Evolutionary conservation across 2,113 vertebrate species (phyloP).

Genomic region (Albula glossodonta): DNA sequence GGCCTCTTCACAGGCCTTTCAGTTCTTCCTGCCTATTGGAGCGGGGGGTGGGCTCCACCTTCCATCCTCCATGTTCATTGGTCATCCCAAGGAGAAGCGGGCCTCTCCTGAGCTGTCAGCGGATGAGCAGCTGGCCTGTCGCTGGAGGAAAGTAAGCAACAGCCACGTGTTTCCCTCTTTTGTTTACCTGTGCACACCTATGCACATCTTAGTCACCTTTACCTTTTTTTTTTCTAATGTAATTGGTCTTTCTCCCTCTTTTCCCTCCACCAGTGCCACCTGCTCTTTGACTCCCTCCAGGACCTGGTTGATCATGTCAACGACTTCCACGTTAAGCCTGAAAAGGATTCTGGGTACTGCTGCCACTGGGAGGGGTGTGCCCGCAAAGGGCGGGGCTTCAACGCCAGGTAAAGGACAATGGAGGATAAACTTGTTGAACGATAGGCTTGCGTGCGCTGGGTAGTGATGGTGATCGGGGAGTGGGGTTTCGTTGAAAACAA

Average conservation of each 20-base stretch:
- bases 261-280: constrained; percentile 79
- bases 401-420: constrained; percentile 78
- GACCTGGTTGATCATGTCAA: constrained; percentile 96
- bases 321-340: constrained; percentile 90
- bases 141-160: constrained; percentile 81
- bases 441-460: not conserved
- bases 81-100: constrained; percentile 75
- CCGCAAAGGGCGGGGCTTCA: constrained; percentile 91
- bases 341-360: constrained; percentile 92
- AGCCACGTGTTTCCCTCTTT: not conserved
- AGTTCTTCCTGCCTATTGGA: constrained; percentile 84
- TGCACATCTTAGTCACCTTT: not conserved
- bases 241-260: not conserved
- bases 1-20: constrained; percentile 76
- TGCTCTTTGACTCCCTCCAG: constrained; percentile 90
- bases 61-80: constrained; percentile 77
- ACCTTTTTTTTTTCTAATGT: not conserved
- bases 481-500: too few relatives aligned
- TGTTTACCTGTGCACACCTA: not conserved
- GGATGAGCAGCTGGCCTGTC: constrained; percentile 85
- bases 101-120: constrained; percentile 75
- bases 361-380: constrained; percentile 97
- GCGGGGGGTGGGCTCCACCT: constrained; percentile 75
- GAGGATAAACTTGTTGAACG: too few relatives aligned
- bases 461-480: too few relatives aligned